A percentile compares a stretch with the other conserved stretches of the same genome.
phyloP scores from a whole-genome alignment of 2,113 vertebrate genomes.

The Petrocephalus microphthalmus region DNA sequence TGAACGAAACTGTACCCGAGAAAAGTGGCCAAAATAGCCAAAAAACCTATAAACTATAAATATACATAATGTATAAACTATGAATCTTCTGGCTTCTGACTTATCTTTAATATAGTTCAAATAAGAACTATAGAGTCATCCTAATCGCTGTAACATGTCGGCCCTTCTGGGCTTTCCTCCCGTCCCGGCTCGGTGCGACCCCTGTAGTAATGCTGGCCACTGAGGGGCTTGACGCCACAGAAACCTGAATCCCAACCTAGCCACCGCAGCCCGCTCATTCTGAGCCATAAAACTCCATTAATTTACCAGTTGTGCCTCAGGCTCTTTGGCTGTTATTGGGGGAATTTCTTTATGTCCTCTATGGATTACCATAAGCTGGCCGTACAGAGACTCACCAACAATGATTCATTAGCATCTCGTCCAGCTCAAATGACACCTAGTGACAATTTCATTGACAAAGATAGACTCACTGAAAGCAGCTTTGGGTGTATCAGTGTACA shows the following conservation, averaged over 20 bases:
- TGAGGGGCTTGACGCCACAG: neutral
- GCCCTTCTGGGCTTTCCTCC: neutral
- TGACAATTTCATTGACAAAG: neutral
- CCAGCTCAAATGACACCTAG: neutral
- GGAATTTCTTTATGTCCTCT: neutral
- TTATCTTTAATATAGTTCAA: neutral
- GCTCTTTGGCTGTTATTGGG: neutral
- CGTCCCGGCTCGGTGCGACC: neutral
- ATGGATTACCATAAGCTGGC: neutral
- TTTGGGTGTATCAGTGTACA: neutral
- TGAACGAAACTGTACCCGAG: neutral
- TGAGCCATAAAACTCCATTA: neutral
- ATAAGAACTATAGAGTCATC: neutral
- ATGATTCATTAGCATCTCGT: neutral
- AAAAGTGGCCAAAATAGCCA: neutral
- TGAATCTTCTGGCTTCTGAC: no score
- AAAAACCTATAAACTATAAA: neutral
- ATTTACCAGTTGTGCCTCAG: neutral
- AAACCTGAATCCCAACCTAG: neutral
- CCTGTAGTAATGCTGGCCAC: neutral
- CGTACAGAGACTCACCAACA: neutral
- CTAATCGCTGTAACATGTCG: neutral
- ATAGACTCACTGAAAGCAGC: neutral
- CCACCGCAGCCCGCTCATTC: neutral
- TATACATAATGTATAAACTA: neutral